phyloP scores from a whole-genome alignment of 2,888 invertebrate species.

The Baronia brevicornis region DNA sequence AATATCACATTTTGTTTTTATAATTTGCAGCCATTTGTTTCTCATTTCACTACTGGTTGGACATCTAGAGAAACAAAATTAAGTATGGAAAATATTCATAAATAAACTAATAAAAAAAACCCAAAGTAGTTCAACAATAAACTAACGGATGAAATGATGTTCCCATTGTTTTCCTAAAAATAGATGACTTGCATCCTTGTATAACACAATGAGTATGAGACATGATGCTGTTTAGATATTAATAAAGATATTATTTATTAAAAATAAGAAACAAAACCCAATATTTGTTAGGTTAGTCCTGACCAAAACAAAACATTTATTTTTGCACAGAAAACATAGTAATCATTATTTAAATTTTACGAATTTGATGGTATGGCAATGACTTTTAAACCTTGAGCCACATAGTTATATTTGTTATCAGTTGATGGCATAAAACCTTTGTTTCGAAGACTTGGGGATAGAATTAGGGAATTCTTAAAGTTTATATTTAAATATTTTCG shows the following conservation, averaged over 20 bases:
- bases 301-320: no score
- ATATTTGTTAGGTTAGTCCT: no score
- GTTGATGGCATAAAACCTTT: no score
- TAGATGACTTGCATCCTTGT: slow-evolving; percentile 47
- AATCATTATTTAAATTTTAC: no score
- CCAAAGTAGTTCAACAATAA: neutral
- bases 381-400: no score
- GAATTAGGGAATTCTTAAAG: no score
- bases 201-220: slow-evolving; percentile 44
- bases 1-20: slow-evolving; percentile 46
- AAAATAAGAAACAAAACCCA: slow-evolving; percentile 1
- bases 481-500: no score
- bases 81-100: slow-evolving; percentile 5
- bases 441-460: no score
- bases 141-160: slow-evolving; percentile 52
- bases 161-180: slow-evolving; percentile 46
- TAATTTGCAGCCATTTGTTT: slow-evolving; percentile 48
- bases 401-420: no score
- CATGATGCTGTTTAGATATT: slow-evolving; percentile 25
- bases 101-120: neutral
- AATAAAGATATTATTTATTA: neutral
- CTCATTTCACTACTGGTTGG: slow-evolving; percentile 47
- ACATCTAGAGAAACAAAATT: slow-evolving; percentile 35
- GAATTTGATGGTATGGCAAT: no score
- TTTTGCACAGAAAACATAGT: no score